Evolutionary conservation across 2,797 vertebrate species (phyloP).

Genomic region (Hemitrygon akajei): DNA sequence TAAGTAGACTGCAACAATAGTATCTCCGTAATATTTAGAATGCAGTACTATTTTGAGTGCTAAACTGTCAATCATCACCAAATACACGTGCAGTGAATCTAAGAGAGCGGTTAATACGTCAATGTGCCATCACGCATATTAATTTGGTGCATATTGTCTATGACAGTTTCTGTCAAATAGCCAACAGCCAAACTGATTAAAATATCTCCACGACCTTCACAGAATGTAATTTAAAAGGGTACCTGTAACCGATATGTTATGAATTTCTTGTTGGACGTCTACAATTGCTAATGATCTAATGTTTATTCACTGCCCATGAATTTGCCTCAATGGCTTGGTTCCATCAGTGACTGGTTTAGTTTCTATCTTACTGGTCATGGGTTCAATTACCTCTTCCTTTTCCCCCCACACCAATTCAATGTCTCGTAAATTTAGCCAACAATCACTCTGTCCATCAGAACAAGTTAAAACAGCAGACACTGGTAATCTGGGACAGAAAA

Average conservation of each 20-base stretch:
- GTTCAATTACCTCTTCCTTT: not conserved
- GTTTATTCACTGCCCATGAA: not conserved
- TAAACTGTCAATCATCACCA: not conserved
- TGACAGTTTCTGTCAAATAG: conserved; percentile 19
- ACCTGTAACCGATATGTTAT: not conserved
- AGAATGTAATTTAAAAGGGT: not conserved
- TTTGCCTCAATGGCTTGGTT: not conserved
- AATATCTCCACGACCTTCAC: not conserved
- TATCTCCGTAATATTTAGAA: not conserved
- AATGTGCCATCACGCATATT: not conserved
- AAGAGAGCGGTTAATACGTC: conserved; percentile 1
- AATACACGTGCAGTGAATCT: not conserved
- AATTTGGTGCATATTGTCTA: not conserved
- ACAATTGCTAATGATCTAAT: not conserved
- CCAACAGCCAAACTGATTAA: conserved; percentile 12
- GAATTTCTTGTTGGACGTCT: not conserved
- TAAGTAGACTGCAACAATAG: not conserved
- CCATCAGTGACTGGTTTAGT: not conserved
- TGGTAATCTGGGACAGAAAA: no score
- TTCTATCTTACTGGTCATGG: not conserved
- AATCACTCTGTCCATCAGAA: not conserved
- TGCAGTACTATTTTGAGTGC: not conserved
- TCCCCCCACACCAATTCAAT: not conserved
- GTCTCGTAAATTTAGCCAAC: not conserved
- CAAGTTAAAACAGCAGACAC: no score